These are phyloP conservation scores for Dipodomys ordii DNA, from an alignment of 2,113 vertebrate genomes.

Conservation along the genomic window DNA sequence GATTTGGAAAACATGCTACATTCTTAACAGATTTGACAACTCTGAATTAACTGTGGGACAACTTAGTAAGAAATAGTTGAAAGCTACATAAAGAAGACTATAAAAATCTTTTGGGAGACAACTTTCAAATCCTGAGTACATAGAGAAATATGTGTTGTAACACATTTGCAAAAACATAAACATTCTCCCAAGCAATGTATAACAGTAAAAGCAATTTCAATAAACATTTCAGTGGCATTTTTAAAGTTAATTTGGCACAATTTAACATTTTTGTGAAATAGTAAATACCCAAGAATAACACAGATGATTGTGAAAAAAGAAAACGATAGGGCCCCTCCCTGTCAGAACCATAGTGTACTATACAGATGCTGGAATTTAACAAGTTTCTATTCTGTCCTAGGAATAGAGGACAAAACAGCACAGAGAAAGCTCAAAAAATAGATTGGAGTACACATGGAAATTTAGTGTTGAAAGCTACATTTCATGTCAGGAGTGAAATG, in stretches of 20 bases:
- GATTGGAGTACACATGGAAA: not conserved
- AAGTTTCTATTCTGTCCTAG: not conserved
- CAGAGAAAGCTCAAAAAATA: not conserved
- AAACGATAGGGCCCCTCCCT: not conserved
- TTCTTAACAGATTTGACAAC: not conserved
- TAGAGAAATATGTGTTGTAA: not conserved
- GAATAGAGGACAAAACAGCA: not conserved
- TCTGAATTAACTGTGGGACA: not conserved
- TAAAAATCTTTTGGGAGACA: not conserved
- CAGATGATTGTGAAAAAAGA: conserved; percentile 7
- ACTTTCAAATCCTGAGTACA: not conserved
- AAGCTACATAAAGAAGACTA: not conserved
- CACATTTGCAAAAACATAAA: not conserved
- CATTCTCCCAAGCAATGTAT: not conserved
- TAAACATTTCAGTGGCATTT: conserved; percentile 6
- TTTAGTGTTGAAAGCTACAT: not conserved
- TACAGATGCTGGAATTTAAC: not conserved
- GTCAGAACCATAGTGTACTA: not conserved
- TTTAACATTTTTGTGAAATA: not conserved
- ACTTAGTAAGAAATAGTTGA: not conserved
- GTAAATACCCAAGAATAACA: not conserved
- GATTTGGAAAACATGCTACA: not conserved
- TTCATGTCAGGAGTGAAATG: not conserved
- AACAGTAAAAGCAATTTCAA: not conserved
- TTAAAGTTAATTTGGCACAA: not conserved